Evolutionary conservation across 2,797 vertebrate genomes (phyloP).

Genomic region (Onychomys leucogaster): DNA sequence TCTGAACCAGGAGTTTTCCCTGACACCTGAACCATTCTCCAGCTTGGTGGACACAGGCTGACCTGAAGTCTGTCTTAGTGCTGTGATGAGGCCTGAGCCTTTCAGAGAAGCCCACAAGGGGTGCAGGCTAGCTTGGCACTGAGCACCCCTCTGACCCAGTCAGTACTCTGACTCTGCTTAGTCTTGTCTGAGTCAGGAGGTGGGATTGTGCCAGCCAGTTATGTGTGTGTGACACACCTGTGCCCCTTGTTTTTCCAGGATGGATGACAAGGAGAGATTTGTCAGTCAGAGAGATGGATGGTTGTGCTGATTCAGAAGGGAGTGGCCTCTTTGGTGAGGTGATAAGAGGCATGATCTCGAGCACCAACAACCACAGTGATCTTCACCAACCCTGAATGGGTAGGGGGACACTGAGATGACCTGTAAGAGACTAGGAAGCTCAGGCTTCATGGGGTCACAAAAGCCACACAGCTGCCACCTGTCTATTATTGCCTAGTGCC

Average conservation of each 20-base stretch:
- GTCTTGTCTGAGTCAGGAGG: not conserved
- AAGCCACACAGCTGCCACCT: not conserved
- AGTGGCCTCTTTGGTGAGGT: too few species aligned
- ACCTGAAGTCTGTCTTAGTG: fast-evolving
- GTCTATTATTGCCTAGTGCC: not conserved
- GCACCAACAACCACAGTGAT: too few species aligned
- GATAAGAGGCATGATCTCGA: too few species aligned
- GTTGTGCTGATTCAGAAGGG: not conserved
- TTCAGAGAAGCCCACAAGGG: not conserved
- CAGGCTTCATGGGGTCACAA: not conserved
- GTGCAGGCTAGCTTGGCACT: not conserved
- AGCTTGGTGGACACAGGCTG: fast-evolving
- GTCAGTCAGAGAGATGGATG: too few species aligned
- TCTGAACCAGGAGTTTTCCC: too few species aligned
- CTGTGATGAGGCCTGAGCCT: not conserved
- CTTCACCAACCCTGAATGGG: too few species aligned
- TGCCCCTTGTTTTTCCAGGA: not conserved
- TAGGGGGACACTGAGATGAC: not conserved
- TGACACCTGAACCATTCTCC: not conserved
- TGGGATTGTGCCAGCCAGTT: fast-evolving
- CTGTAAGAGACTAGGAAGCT: not conserved
- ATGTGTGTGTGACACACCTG: fast-evolving
- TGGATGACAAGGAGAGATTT: not conserved
- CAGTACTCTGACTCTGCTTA: too few species aligned
- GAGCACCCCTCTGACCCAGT: not conserved